These are phyloP conservation scores for Byasa hedistus DNA, from an alignment of 2,888 invertebrate genomes.

Conservation along the genomic window DNA sequence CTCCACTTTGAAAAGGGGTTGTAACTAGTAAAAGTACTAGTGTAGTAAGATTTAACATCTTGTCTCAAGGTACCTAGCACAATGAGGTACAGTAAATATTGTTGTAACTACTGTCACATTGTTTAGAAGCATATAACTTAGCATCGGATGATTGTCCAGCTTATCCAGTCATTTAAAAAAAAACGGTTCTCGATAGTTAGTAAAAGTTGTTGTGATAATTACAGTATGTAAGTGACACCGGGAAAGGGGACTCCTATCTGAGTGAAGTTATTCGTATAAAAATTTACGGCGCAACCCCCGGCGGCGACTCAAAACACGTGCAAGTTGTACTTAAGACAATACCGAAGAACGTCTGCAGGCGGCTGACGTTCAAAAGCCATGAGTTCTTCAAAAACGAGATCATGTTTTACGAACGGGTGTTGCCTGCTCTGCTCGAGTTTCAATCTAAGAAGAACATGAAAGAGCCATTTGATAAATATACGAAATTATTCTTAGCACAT, in stretches of 20 bases:
- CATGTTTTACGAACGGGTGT: slow-evolving; percentile 80
- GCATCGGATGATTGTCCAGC: too few species aligned
- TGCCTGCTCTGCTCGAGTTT: slow-evolving; percentile 70
- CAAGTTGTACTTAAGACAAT: slow-evolving; percentile 84
- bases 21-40: too few species aligned
- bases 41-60: too few species aligned
- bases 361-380: slow-evolving; percentile 82
- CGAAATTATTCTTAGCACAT: slow-evolving; percentile 65
- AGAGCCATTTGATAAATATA: slow-evolving; percentile 76
- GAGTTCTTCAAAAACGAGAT: slow-evolving; percentile 87
- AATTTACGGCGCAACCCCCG: slow-evolving; percentile 67
- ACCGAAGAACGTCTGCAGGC: slow-evolving; percentile 81
- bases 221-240: slow-evolving; percentile 67
- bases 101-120: too few species aligned
- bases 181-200: too few species aligned
- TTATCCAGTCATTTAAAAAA: too few species aligned
- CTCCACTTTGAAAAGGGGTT: too few species aligned
- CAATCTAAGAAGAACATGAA: slow-evolving; percentile 55
- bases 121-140: too few species aligned
- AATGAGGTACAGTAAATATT: too few species aligned
- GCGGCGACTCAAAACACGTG: slow-evolving; percentile 50
- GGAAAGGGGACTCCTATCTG: slow-evolving; percentile 85
- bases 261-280: slow-evolving; percentile 82
- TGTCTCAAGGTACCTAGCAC: too few species aligned
- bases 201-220: slow-evolving; percentile 32